Conservation (phyloP, 2,797 vertebrate species). For the Microctenopoma lineatum region DNA sequence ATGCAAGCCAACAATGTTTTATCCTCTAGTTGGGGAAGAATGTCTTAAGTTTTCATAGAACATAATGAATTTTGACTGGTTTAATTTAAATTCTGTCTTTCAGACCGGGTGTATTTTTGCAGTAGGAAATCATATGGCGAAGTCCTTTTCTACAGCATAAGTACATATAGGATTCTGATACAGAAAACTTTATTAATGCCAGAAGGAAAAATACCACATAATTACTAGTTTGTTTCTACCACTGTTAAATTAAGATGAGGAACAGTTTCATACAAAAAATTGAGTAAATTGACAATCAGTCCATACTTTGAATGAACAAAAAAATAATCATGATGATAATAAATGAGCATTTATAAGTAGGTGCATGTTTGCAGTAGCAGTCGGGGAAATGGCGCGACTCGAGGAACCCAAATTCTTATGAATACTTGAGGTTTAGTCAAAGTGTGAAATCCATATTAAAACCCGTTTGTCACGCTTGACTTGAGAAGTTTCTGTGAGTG, state of each 20-base stretch:
- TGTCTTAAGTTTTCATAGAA: constrained; percentile 29
- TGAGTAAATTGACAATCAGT: constrained; percentile 7
- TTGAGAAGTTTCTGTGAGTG: constrained; percentile 15
- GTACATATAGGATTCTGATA: not conserved
- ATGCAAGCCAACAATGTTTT: constrained; percentile 28
- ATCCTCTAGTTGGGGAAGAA: constrained; percentile 17
- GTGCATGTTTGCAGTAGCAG: constrained; percentile 47
- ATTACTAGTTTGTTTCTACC: not conserved
- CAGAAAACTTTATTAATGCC: no score
- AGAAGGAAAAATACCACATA: not conserved
- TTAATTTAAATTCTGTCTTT: constrained; percentile 29
- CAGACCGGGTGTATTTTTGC: constrained; percentile 5
- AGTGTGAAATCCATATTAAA: constrained; percentile 73
- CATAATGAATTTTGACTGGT: not conserved
- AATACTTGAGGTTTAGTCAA: constrained; percentile 68
- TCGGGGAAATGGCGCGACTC: constrained; percentile 48
- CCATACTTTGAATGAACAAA: not conserved
- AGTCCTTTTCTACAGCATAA: not conserved
- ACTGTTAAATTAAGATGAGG: constrained; percentile 16
- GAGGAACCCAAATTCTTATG: constrained; percentile 60
- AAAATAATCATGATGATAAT: not conserved
- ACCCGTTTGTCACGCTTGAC: constrained; percentile 61
- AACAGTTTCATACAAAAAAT: not conserved
- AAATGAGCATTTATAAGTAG: constrained; percentile 42
- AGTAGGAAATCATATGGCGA: not conserved